phyloP scores from a whole-genome alignment of 1,140 invertebrate genomes.

The Drosophila auraria region DNA sequence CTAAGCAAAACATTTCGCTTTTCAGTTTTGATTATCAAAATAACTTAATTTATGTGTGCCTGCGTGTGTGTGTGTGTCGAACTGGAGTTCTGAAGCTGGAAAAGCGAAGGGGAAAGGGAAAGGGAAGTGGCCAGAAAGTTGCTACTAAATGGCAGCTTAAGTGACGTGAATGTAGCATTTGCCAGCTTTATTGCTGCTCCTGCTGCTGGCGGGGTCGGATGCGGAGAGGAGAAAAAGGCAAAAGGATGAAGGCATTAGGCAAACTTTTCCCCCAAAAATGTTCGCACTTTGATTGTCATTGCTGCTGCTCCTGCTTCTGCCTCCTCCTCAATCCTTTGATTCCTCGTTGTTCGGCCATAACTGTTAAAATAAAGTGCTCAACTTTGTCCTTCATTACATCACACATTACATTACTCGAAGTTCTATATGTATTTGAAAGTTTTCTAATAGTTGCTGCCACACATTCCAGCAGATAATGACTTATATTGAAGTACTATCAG shows the following conservation, averaged over 20 bases:
- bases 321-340: conserved; percentile 1
- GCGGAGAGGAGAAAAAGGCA: not conserved
- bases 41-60: conserved; percentile 77
- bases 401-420: not conserved
- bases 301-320: not conserved
- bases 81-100: not conserved
- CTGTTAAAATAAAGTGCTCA: conserved; percentile 57
- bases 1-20: conserved; percentile 72
- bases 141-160: conserved; percentile 75
- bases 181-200: conserved; percentile 54
- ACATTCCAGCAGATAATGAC: not conserved
- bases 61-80: conserved; percentile 4
- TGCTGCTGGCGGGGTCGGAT: conserved; percentile 25
- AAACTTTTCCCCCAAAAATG: conserved; percentile 59
- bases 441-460: not conserved
- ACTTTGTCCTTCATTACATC: conserved; percentile 42
- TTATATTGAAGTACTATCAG: not conserved
- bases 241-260: conserved; percentile 47
- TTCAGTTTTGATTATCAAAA: conserved; percentile 82
- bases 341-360: conserved; percentile 29
- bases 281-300: conserved; percentile 72
- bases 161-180: conserved; percentile 78
- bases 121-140: conserved; percentile 24
- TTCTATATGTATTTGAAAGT: conserved; percentile 1
- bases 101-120: not conserved